Evolutionary conservation across 2,888 invertebrate genomes (phyloP).

Genomic region (Latrodectus hesperus): DNA sequence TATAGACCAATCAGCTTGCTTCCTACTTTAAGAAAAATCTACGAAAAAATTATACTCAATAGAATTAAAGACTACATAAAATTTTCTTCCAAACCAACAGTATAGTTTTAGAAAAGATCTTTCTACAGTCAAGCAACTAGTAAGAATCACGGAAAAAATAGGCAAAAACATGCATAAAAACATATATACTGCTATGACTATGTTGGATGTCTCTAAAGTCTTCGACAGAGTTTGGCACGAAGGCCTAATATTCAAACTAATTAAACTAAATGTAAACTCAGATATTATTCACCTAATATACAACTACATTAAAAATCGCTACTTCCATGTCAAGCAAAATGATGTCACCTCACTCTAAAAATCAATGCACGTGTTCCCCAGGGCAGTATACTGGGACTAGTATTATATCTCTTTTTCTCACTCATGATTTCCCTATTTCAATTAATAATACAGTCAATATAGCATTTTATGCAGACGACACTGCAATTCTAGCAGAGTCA

Average conservation of each 20-base stretch:
- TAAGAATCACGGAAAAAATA: background rate
- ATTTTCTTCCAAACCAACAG: too few relatives aligned
- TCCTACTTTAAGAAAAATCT: too few relatives aligned
- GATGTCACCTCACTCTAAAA: background rate
- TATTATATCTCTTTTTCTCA: background rate
- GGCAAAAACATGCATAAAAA: background rate
- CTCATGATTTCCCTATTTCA: background rate
- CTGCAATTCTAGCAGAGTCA: background rate
- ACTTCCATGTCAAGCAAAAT: background rate
- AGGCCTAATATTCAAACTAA: background rate
- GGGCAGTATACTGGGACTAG: background rate
- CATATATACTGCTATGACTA: background rate
- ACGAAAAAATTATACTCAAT: too few relatives aligned
- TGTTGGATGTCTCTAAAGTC: background rate
- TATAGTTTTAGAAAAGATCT: background rate
- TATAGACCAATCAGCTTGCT: too few relatives aligned
- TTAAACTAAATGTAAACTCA: background rate
- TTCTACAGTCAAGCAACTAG: background rate
- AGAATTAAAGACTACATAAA: too few relatives aligned
- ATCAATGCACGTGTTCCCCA: background rate
- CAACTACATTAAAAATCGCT: background rate
- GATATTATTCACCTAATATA: background rate
- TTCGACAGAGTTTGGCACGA: background rate
- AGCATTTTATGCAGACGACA: background rate
- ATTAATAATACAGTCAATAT: background rate